phyloP scores from a whole-genome alignment of 2,888 invertebrate species.

The Opisthograptis luteolata region DNA sequence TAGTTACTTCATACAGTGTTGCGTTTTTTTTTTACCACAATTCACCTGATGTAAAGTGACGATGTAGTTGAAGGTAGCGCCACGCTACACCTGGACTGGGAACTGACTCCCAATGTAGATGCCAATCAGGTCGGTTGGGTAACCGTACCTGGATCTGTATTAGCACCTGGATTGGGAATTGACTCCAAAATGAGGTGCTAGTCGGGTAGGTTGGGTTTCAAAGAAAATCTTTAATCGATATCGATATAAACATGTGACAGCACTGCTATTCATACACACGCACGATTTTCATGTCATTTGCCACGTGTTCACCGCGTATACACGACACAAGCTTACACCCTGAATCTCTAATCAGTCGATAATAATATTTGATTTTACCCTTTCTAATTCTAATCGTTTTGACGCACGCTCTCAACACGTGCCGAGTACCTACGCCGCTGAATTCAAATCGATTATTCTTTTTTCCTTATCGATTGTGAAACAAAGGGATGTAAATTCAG shows the following conservation, averaged over 20 bases:
- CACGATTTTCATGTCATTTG: slow-evolving; percentile 81
- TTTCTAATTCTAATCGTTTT: slow-evolving; percentile 74
- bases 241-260: slow-evolving; percentile 34
- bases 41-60: too few species aligned
- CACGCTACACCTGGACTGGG: too few species aligned
- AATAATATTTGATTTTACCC: slow-evolving; percentile 75
- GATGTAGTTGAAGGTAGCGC: too few species aligned
- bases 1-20: too few species aligned
- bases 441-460: slow-evolving; percentile 68
- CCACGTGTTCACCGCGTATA: slow-evolving; percentile 77
- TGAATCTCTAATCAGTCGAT: slow-evolving; percentile 76
- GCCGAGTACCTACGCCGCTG: slow-evolving; percentile 60
- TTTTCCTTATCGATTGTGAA: slow-evolving; percentile 58
- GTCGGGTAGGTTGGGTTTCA: too few species aligned
- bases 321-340: slow-evolving; percentile 73
- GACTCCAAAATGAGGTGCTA: too few species aligned
- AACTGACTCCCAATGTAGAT: too few species aligned
- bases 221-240: slow-evolving; percentile 20
- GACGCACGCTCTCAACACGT: slow-evolving; percentile 74
- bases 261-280: slow-evolving; percentile 59
- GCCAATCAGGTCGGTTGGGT: too few species aligned
- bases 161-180: too few species aligned
- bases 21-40: too few species aligned
- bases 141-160: too few species aligned
- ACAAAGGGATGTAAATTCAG: slow-evolving; percentile 53